These are phyloP conservation scores for Neotoxoptera formosana DNA, from an alignment of 1,140 invertebrate genomes.

Conservation along the genomic window DNA sequence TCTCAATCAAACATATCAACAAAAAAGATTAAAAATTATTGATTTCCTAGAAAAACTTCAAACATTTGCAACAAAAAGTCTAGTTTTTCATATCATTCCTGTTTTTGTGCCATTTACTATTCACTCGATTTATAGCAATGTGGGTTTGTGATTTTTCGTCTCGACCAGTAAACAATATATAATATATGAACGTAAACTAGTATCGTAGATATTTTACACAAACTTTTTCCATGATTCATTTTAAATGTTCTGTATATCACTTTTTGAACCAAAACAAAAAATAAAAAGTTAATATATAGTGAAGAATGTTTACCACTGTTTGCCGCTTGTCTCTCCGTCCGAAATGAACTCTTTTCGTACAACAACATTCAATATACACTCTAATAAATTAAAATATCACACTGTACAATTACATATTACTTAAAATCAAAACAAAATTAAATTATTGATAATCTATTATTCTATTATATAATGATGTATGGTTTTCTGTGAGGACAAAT, in stretches of 20 bases:
- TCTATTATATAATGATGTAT: conserved; percentile 6
- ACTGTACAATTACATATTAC: not conserved
- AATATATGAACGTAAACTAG: conserved; percentile 38
- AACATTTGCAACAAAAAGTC: not conserved
- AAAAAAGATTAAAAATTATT: conserved; percentile 9
- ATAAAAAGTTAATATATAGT: conserved; percentile 37
- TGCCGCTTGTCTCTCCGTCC: not conserved
- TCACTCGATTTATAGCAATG: not conserved
- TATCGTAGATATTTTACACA: not conserved
- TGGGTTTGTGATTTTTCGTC: not conserved
- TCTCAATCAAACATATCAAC: not conserved
- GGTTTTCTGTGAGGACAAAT: not conserved
- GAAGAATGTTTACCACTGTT: not conserved
- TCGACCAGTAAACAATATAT: not conserved
- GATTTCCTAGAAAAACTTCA: not conserved
- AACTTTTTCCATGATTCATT: conserved; percentile 54
- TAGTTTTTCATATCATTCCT: not conserved
- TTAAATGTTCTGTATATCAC: conserved; percentile 37
- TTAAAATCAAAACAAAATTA: conserved; percentile 24
- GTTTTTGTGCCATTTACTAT: conserved; percentile 27
- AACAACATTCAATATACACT: conserved; percentile 37
- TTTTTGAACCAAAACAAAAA: not conserved
- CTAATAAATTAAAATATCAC: conserved; percentile 50
- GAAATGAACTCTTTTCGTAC: not conserved
- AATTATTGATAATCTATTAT: not conserved